Base-by-base conservation (phyloP, 2,113 vertebrate species). In the Morone chrysops region DNA sequence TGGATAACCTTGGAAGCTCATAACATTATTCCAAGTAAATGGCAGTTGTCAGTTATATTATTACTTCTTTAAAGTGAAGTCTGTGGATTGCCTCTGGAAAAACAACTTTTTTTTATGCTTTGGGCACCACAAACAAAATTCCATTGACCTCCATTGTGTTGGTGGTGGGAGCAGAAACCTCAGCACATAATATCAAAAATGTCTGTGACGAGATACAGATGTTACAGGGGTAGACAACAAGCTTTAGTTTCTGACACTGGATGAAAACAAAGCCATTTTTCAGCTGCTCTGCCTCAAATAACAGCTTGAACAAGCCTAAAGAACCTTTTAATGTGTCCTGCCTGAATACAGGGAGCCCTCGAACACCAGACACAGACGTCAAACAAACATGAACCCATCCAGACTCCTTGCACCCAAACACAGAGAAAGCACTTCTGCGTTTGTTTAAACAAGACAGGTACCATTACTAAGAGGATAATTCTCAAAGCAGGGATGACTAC, bases 371-470 rank as follows among this genome's bases (percentile, higher is more conserved):
- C 62, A 9, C 13, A 59, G 25, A 72, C 20, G 71, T 80, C 71
- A 85, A 81, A 85, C 82, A 83, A 72, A 66, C 70, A 53, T 20
- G 0, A 78, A 62, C 18, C 25, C 67, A 9, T 81, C 40, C 78
- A 73, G 78, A 31, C 67, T 41, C 63, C 47, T 54, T 69, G 61
- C 69, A 63, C 40, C 10, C 61, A 57, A 78, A 90, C 73, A 72
- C 51, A 61, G 4, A 70, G 16, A 70, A 66, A 43, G 31, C 59
- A 48, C 62, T 56, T 62, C 0, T 53, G 25, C 67, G 0, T 75
- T 43, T 73, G 56, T 68, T 70, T 83, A 80, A 81, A 85, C 4
- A 63, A 68, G 43, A 6, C 36, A 66, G 50, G 11, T 6, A 43
- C 9, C 54, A 5, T 36, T 36, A 50, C 59, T 8, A 2, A 72